Percentiles rank a stretch among this genome's conserved stretches.
Evolutionary conservation across 1,140 invertebrate genomes (phyloP).

Genomic region (Telenomus remus): DNA sequence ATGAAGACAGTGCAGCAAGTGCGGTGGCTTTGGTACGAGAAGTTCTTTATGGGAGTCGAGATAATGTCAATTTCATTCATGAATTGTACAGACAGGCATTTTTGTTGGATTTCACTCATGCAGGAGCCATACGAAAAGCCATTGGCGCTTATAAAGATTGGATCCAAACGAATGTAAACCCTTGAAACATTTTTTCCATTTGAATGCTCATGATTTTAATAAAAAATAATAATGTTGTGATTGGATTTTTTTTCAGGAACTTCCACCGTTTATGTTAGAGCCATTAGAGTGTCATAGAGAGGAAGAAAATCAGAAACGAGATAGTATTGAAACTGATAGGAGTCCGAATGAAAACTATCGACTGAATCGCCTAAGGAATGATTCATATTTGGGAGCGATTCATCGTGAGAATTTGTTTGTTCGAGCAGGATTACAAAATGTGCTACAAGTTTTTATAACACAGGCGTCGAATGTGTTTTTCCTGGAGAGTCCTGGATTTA

Average conservation of each 20-base stretch:
- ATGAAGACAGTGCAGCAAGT: conserved; percentile 67
- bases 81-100: conserved; percentile 96
- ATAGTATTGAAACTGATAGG: conserved; percentile 64
- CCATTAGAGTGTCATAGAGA: conserved; percentile 79
- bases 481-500: conserved; percentile 76
- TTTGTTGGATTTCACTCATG: conserved; percentile 90
- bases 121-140: conserved; percentile 89
- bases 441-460: conserved; percentile 94
- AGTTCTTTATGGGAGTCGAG: conserved; percentile 90
- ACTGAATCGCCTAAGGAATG: conserved; percentile 83
- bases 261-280: conserved; percentile 92
- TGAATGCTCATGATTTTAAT: no score
- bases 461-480: conserved; percentile 97
- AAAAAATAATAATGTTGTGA: conserved; percentile 1
- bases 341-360: conserved; percentile 76
- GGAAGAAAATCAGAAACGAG: conserved; percentile 63
- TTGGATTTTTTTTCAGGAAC: conserved; percentile 76
- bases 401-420: conserved; percentile 86
- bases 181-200: no score
- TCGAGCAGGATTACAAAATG: conserved; percentile 89
- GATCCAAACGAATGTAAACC: conserved; percentile 90
- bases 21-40: conserved; percentile 83
- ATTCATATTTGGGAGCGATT: conserved; percentile 88
- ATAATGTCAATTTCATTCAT: conserved; percentile 96
- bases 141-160: conserved; percentile 97